phyloP scores from a whole-genome alignment of 2,888 invertebrate genomes.

The Subacronicta megacephala region DNA sequence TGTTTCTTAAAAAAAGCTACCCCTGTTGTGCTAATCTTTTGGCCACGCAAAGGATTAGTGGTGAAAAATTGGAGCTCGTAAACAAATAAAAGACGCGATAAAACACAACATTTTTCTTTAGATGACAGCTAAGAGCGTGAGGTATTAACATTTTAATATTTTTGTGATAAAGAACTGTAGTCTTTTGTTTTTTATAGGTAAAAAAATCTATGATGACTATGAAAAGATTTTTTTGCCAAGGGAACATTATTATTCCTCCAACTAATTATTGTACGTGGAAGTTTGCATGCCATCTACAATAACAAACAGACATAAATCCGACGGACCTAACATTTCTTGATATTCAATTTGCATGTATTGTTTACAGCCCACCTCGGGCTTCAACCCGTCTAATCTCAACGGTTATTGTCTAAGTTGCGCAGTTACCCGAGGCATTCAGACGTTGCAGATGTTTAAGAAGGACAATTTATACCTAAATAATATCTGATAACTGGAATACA shows the following conservation, averaged over 20 bases:
- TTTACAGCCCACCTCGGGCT: slow-evolving; percentile 54
- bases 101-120: slow-evolving; percentile 44
- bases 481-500: background rate
- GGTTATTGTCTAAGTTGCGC: slow-evolving; percentile 78
- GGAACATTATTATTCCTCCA: background rate
- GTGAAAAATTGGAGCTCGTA: slow-evolving; percentile 62
- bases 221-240: background rate
- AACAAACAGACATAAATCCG: slow-evolving; percentile 11
- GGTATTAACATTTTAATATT: slow-evolving; percentile 15
- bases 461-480: background rate
- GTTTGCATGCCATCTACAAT: background rate
- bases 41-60: slow-evolving; percentile 71
- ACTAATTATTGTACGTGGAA: background rate
- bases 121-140: slow-evolving; percentile 33
- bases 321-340: slow-evolving; percentile 34
- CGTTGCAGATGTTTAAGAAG: slow-evolving; percentile 15
- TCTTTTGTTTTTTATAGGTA: background rate
- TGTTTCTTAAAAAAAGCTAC: slow-evolving; percentile 69
- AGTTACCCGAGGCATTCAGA: slow-evolving; percentile 62
- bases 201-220: too few species aligned
- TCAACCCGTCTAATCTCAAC: slow-evolving; percentile 62
- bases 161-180: background rate
- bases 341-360: slow-evolving; percentile 57
- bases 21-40: slow-evolving; percentile 67
- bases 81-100: slow-evolving; percentile 69